Base-by-base conservation (phyloP, 2,888 invertebrate species). In the Nymphalis polychloros region DNA sequence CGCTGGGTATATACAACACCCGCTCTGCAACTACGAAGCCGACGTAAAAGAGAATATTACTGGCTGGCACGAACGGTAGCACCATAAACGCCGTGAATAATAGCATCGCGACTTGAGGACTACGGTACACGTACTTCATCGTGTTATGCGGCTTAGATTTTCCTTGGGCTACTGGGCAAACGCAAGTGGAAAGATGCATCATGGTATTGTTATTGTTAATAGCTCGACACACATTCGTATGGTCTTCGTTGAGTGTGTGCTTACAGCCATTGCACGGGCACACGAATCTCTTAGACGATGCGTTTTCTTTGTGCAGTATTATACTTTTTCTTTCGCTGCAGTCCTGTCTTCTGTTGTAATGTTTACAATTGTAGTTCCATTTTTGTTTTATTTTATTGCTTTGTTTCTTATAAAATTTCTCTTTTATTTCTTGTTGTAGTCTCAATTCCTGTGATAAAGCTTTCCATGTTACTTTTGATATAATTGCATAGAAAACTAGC, bases 21-120 rank as follows among this genome's bases (percentile, higher is more conserved):
- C 99, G 94, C 92, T 99, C 99, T 70, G 99, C 99, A 67, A 99
- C 97, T 76, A 99, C 99, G 89, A 99, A 99, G 62, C 99, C 99
- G 71, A 99, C 99, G 89, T 99, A 98, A 93, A 98, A 98, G 89
- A 99, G 96, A 79, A 98, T 93, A 94, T 99, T 99, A 79, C 97
- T 96, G 73, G 99, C 98, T 74, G 98, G 99, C 82, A 99, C 94
- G 92, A 98, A 99, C 72, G 99, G 98, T 78, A 99, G 93, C 76
- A 96, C 95, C 84, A 98, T 94, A 82, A 99, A 95, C 63, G 96
- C 95, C 75, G 96, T 92, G 77, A 95, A 94, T 87, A 95, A 93
- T 70, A 96, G 84, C 79, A 89, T 79, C 71, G 93, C 88, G 74
- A 89, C 88, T 83, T 88, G 86, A 74, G 92, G 84, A 78, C 87